Percentiles rank a stretch among this genome's conserved stretches.
phyloP scores from a whole-genome alignment of 1,140 invertebrate species.

The Luehdorfia chinensis region DNA sequence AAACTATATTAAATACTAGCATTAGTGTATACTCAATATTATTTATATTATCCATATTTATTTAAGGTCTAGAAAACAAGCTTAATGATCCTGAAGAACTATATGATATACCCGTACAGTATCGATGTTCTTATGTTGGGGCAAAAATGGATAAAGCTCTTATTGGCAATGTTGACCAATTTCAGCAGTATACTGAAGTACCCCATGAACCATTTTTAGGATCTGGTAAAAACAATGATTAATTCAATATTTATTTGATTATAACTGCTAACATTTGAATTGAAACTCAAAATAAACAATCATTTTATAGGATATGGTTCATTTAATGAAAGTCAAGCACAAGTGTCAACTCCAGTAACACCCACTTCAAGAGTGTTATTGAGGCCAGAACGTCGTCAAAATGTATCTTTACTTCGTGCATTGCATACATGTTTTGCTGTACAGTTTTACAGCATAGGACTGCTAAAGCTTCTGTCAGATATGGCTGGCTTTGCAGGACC shows the following conservation, averaged over 20 bases:
- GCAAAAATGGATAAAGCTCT: conserved; percentile 78
- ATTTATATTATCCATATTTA: no score
- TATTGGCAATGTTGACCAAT: conserved; percentile 66
- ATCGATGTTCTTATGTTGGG: conserved; percentile 81
- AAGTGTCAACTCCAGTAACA: conserved; percentile 53
- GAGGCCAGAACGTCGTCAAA: conserved; percentile 58
- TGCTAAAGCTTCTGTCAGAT: conserved; percentile 92
- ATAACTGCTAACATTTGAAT: not conserved
- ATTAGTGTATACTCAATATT: no score
- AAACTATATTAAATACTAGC: not conserved
- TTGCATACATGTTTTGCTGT: conserved; percentile 90
- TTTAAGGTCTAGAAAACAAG: conserved; percentile 79
- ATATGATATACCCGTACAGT: conserved; percentile 87
- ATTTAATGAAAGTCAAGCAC: conserved; percentile 41
- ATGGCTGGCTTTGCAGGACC: conserved; percentile 91
- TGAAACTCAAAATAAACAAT: not conserved
- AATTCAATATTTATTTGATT: not conserved
- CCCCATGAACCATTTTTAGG: conserved; percentile 67
- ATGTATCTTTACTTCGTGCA: conserved; percentile 82
- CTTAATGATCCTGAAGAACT: conserved; percentile 88
- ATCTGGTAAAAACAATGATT: conserved; percentile 36
- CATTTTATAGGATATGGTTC: conserved; percentile 57
- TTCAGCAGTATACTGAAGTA: conserved; percentile 57
- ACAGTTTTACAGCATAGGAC: conserved; percentile 93
- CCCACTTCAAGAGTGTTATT: conserved; percentile 53